Evolutionary conservation across 2,797 vertebrate genomes (phyloP).

Genomic region (Argyrosomus regius): DNA sequence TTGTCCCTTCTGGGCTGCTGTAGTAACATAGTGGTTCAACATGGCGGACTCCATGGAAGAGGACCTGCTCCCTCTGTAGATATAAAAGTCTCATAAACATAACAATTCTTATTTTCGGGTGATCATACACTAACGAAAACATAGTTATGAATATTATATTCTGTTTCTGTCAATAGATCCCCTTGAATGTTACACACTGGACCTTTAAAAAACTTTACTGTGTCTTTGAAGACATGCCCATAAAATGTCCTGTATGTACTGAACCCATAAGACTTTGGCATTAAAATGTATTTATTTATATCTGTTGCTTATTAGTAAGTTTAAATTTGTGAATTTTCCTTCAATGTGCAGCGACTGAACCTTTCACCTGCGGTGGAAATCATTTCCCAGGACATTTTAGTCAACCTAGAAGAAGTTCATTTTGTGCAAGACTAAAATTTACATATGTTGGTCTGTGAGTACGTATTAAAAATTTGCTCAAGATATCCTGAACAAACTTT

Average conservation of each 20-base stretch:
- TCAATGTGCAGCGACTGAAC: not conserved
- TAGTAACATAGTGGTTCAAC: no score
- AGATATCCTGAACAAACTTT: not conserved
- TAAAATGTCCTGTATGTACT: not conserved
- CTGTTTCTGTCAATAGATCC: no score
- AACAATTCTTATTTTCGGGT: no score
- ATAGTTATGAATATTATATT: no score
- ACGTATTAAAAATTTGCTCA: not conserved
- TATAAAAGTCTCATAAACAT: no score
- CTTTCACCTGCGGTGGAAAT: not conserved
- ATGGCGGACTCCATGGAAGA: no score
- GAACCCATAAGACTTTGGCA: not conserved
- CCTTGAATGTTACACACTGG: no score
- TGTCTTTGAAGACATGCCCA: not conserved
- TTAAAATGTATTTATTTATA: not conserved
- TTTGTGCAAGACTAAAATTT: not conserved
- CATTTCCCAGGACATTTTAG: not conserved
- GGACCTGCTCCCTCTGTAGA: no score
- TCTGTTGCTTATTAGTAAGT: not conserved
- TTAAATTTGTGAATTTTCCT: not conserved
- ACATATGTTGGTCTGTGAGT: not conserved
- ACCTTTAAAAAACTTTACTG: not conserved
- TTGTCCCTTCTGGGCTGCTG: no score
- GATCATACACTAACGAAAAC: no score
- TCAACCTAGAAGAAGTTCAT: not conserved